Conservation (phyloP, 2,113 vertebrate genomes). For the Eulemur rufifrons region DNA sequence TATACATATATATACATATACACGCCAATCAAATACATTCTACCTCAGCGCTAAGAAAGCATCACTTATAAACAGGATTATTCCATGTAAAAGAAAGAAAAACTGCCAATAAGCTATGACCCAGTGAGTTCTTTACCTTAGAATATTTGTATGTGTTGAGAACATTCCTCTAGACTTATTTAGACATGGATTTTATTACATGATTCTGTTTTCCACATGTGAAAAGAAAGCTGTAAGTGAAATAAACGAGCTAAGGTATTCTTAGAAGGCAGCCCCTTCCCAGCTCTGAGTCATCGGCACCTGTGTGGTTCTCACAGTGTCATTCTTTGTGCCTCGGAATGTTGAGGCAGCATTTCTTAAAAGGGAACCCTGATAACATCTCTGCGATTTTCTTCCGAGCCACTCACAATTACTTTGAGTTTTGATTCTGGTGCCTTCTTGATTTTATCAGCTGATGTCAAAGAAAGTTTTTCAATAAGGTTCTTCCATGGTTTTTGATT, state of each 20-base stretch:
- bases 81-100: background rate
- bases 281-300: background rate
- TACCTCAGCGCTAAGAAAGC: background rate
- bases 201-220: background rate
- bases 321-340: background rate
- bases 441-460: background rate
- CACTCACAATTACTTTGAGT: background rate
- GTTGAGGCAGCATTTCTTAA: background rate
- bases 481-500: background rate
- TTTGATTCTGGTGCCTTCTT: background rate
- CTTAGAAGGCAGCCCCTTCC: background rate
- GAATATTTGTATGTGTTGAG: background rate
- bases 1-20: rapidly evolving
- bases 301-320: background rate
- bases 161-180: background rate
- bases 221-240: background rate
- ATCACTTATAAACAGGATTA: background rate
- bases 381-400: background rate
- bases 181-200: background rate
- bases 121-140: background rate
- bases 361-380: background rate
- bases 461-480: background rate
- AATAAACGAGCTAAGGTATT: background rate
- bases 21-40: background rate
- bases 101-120: background rate